These are phyloP conservation scores for Aricia artaxerxes DNA, from an alignment of 2,888 invertebrate genomes.

Conservation along the genomic window DNA sequence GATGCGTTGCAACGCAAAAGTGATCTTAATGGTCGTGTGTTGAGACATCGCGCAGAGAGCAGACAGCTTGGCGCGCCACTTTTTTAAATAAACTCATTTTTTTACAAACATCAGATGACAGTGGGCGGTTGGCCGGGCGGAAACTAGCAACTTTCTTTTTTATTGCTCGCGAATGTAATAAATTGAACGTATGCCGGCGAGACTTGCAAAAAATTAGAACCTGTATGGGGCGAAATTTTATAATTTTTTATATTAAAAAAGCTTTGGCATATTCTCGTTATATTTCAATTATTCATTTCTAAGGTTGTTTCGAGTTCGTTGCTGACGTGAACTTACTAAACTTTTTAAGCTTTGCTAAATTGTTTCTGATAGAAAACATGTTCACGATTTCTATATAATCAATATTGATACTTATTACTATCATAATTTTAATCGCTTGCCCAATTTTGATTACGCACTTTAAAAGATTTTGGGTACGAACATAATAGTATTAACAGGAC, in stretches of 20 bases:
- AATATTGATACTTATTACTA: not conserved
- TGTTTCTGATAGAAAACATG: not conserved
- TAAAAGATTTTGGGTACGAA: not conserved
- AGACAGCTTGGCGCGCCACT: slow-evolving; percentile 79
- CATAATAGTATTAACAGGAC: slow-evolving; percentile 9
- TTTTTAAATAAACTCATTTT: slow-evolving; percentile 60
- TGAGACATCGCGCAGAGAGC: slow-evolving; percentile 57
- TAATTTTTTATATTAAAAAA: slow-evolving; percentile 10
- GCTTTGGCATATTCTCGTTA: not conserved
- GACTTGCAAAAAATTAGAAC: slow-evolving; percentile 38
- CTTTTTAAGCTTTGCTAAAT: not conserved
- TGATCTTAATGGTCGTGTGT: slow-evolving; percentile 48
- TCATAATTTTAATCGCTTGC: not conserved
- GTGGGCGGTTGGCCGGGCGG: slow-evolving; percentile 58
- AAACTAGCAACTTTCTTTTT: slow-evolving; percentile 73
- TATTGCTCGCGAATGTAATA: slow-evolving; percentile 64
- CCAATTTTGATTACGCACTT: not conserved
- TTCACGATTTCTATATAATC: no score
- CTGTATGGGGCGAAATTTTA: slow-evolving; percentile 7
- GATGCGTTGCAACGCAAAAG: slow-evolving; percentile 49
- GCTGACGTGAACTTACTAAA: not conserved
- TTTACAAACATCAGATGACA: slow-evolving; percentile 62
- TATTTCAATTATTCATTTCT: not conserved
- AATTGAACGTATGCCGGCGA: slow-evolving; percentile 53
- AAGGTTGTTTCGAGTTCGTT: not conserved